Percentiles rank a stretch among this genome's conserved stretches.
phyloP scores from a whole-genome alignment of 2,888 invertebrate genomes.

The Scaptodrosophila latifasciaeformis region DNA sequence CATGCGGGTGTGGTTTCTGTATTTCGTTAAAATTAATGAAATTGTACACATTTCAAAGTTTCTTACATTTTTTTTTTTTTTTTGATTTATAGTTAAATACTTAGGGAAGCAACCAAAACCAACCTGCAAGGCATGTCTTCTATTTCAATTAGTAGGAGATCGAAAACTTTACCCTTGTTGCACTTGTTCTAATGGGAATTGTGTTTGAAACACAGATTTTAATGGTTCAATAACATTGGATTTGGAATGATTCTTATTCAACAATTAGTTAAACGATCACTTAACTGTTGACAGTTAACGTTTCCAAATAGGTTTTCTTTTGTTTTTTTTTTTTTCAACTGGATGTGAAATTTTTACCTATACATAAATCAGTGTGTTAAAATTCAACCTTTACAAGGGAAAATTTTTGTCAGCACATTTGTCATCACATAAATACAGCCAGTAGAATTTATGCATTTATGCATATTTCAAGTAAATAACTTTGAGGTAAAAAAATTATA shows the following conservation, averaged over 20 bases:
- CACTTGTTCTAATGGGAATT: slow-evolving; percentile 56
- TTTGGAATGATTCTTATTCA: slow-evolving; percentile 42
- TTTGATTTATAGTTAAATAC: slow-evolving; percentile 57
- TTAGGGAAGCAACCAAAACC: slow-evolving; percentile 9
- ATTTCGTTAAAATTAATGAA: slow-evolving; percentile 66
- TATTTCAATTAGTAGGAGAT: too few relatives aligned
- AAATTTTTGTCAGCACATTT: slow-evolving; percentile 49
- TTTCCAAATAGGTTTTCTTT: slow-evolving; percentile 28
- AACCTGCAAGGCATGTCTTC: slow-evolving; percentile 36
- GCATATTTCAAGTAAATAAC: slow-evolving; percentile 62
- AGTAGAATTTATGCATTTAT: slow-evolving; percentile 65
- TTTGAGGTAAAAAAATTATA: slow-evolving; percentile 18
- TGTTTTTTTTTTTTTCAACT: too few relatives aligned
- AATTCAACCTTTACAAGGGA: slow-evolving; percentile 52
- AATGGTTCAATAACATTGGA: neutral
- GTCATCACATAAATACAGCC: slow-evolving; percentile 30
- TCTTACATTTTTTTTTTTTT: slow-evolving; percentile 40
- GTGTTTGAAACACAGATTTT: slow-evolving; percentile 11
- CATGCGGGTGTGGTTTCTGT: slow-evolving; percentile 70
- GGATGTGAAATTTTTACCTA: too few relatives aligned
- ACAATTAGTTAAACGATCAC: slow-evolving; percentile 55
- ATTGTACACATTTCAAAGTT: slow-evolving; percentile 35
- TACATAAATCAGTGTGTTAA: slow-evolving; percentile 46
- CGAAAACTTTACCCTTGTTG: too few relatives aligned
- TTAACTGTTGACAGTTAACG: slow-evolving; percentile 59